phyloP scores from a whole-genome alignment of 2,113 vertebrate genomes.

The Lucifuga dentata region DNA sequence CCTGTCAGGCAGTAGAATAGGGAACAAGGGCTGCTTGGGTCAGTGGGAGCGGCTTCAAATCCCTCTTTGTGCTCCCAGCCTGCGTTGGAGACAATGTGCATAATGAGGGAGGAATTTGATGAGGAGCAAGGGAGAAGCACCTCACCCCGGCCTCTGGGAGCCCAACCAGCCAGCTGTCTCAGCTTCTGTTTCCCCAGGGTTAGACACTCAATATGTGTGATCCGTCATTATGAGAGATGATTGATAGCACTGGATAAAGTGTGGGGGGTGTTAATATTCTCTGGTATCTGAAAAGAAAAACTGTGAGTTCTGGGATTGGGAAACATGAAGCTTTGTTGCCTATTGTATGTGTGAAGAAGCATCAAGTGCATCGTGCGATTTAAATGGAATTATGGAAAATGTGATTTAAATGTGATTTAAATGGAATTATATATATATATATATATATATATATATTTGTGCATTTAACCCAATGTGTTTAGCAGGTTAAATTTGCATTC shows the following conservation, averaged over 20 bases:
- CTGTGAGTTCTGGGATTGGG: slow-evolving; percentile 1
- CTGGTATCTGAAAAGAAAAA: slow-evolving; percentile 10
- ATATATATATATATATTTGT: too few species aligned
- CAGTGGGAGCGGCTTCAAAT: slow-evolving; percentile 73
- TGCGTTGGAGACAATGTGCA: slow-evolving; percentile 58
- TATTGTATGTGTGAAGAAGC: slow-evolving; percentile 7
- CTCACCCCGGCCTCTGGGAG: slow-evolving; percentile 52
- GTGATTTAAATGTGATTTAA: too few species aligned
- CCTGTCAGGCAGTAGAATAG: slow-evolving; percentile 56
- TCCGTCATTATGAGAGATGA: slow-evolving; percentile 37
- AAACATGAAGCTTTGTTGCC: neutral
- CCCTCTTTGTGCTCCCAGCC: slow-evolving; percentile 66
- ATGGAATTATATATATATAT: too few species aligned
- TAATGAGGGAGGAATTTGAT: slow-evolving; percentile 75
- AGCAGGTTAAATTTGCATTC: too few species aligned
- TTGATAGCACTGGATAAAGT: slow-evolving; percentile 46
- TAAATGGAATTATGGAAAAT: too few species aligned
- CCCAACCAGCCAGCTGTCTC: slow-evolving; percentile 66
- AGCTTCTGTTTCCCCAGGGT: slow-evolving; percentile 54
- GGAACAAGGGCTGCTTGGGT: slow-evolving; percentile 62
- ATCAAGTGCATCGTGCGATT: too few species aligned
- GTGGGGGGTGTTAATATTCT: slow-evolving; percentile 9
- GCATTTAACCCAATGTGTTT: too few species aligned
- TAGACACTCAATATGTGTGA: slow-evolving; percentile 37
- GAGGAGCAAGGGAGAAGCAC: slow-evolving; percentile 45